Conservation (phyloP, 1,140 invertebrate species). For the Heliconius melpomene region DNA sequence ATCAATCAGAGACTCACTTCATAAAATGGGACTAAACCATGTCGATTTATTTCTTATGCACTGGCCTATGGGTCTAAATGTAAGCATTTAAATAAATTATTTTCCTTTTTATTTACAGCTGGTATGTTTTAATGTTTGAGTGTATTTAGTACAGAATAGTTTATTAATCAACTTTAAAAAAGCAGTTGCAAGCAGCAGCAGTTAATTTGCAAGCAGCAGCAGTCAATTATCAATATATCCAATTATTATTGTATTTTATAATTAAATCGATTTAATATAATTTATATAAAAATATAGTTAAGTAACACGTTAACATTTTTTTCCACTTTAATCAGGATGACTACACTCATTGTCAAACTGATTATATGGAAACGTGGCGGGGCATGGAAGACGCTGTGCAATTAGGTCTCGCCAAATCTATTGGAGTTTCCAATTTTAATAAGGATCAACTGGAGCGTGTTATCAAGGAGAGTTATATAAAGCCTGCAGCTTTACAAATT, state of each 20-base stretch:
- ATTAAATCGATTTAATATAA: background rate
- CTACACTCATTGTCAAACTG: slow-evolving; percentile 59
- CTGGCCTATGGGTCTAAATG: slow-evolving; percentile 91
- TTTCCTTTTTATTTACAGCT: no score
- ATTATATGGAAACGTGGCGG: slow-evolving; percentile 87
- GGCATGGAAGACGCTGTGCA: slow-evolving; percentile 88
- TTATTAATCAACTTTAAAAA: no score
- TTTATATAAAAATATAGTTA: background rate
- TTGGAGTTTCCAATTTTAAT: slow-evolving; percentile 96
- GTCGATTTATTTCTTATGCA: slow-evolving; percentile 94
- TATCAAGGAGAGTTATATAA: slow-evolving; percentile 84
- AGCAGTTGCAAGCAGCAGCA: no score
- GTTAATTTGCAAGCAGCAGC: no score
- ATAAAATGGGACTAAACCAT: slow-evolving; percentile 87
- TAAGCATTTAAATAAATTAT: slow-evolving; percentile 63
- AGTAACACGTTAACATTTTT: background rate
- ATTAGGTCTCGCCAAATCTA: slow-evolving; percentile 87
- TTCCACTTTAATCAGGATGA: slow-evolving; percentile 46
- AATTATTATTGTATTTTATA: no score
- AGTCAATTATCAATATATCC: no score
- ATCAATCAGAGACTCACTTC: slow-evolving; percentile 79
- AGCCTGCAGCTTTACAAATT: slow-evolving; percentile 90
- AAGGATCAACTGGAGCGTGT: slow-evolving; percentile 88
- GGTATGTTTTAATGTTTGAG: no score
- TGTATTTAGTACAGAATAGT: no score